Conservation (phyloP, 2,888 invertebrate species). For the Cerceris ruficornis region DNA sequence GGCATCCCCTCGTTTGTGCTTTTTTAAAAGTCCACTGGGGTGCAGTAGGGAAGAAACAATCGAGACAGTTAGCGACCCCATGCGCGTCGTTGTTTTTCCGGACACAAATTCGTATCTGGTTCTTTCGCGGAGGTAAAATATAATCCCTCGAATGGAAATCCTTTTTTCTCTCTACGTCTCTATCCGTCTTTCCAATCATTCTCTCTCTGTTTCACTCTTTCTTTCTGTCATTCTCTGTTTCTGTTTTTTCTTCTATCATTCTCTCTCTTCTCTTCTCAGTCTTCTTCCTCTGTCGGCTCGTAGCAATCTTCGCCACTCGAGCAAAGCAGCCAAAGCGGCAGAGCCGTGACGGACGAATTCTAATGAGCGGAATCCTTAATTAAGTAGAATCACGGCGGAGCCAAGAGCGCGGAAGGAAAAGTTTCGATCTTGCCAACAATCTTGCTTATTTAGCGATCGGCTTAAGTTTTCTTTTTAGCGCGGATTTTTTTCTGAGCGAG, state of each 20-base stretch:
- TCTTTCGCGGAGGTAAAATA: slow-evolving; percentile 19
- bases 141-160: slow-evolving; percentile 33
- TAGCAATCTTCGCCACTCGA: slow-evolving; percentile 25
- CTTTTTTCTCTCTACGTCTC: neutral
- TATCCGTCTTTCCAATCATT: neutral
- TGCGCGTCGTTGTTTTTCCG: slow-evolving; percentile 39
- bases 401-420: slow-evolving; percentile 2
- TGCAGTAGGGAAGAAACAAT: slow-evolving; percentile 15
- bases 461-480: slow-evolving; percentile 33
- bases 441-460: slow-evolving; percentile 50
- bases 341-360: slow-evolving; percentile 14
- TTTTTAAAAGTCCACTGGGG: slow-evolving; percentile 13
- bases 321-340: neutral
- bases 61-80: slow-evolving; percentile 48
- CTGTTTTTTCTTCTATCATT: neutral
- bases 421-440: slow-evolving; percentile 52
- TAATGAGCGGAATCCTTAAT: slow-evolving; percentile 58
- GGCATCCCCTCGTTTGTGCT: neutral
- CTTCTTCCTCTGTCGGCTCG: neutral
- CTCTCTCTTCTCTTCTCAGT: neutral
- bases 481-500: slow-evolving; percentile 33
- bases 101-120: slow-evolving; percentile 39
- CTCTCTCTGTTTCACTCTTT: neutral
- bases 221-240: slow-evolving; percentile 5
- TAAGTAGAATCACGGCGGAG: slow-evolving; percentile 38